Conservation (phyloP, 2,888 invertebrate species). For the Schizaphis graminum region DNA sequence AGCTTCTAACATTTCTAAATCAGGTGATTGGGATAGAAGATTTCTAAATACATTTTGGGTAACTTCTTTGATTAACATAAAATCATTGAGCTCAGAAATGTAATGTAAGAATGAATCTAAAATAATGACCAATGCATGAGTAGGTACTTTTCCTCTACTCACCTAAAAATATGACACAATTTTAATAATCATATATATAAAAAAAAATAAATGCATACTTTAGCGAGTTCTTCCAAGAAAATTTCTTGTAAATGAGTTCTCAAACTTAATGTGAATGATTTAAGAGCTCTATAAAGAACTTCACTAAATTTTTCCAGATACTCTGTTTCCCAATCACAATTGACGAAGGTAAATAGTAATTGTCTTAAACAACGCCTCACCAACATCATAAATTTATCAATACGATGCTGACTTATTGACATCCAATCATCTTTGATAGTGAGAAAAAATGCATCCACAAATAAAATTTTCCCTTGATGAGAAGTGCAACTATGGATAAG, state of each 20-base stretch:
- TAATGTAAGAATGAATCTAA: conserved; percentile 79
- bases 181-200: conserved; percentile 43
- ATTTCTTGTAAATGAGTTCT: conserved; percentile 66
- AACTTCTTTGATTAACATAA: conserved; percentile 73
- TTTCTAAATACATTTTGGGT: conserved; percentile 78
- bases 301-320: conserved; percentile 57
- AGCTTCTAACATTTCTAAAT: conserved; percentile 78
- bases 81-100: conserved; percentile 74
- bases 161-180: conserved; percentile 72
- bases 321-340: conserved; percentile 59
- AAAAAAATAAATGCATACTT: conserved; percentile 25
- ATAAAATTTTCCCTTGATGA: conserved; percentile 58
- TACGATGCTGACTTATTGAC: conserved; percentile 66
- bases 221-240: conserved; percentile 67
- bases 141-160: conserved; percentile 75
- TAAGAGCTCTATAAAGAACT: conserved; percentile 63
- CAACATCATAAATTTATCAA: conserved; percentile 67
- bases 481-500: conserved; percentile 57
- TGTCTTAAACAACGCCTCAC: conserved; percentile 66
- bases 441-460: conserved; percentile 66
- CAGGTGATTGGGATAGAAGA: conserved; percentile 80
- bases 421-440: conserved; percentile 65
- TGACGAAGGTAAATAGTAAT: conserved; percentile 59
- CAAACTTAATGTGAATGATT: conserved; percentile 63
- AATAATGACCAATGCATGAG: conserved; percentile 75